phyloP scores from a whole-genome alignment of 2,113 vertebrate species.

The Isurus oxyrinchus region DNA sequence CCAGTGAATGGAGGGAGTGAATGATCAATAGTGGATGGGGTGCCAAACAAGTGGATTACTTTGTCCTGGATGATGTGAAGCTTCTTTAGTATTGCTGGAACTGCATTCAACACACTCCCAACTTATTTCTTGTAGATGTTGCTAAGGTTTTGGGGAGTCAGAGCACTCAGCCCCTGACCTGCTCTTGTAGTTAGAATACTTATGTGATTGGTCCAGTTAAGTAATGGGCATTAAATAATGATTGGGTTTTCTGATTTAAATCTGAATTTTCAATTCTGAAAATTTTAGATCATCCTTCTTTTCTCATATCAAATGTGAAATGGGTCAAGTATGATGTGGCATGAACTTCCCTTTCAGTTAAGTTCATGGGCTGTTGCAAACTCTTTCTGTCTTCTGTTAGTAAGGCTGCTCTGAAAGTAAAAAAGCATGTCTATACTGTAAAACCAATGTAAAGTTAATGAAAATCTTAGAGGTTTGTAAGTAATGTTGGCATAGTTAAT shows the following conservation, averaged over 20 bases:
- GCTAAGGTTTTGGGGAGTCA: no score
- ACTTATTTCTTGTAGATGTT: no score
- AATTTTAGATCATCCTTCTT: background rate
- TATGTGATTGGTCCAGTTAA: background rate
- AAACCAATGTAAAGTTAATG: background rate
- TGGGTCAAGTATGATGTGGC: no score
- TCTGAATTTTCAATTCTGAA: background rate
- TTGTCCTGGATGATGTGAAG: no score
- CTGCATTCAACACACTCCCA: no score
- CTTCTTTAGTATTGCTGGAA: no score
- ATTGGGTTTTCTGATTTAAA: background rate
- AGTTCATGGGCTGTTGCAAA: background rate
- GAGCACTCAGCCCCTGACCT: background rate
- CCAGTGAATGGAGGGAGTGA: no score
- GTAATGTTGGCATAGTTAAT: background rate
- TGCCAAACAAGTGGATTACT: no score
- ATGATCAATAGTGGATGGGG: no score
- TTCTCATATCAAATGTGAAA: background rate
- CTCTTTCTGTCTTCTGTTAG: background rate
- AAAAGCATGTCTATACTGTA: background rate
- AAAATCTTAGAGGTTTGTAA: background rate
- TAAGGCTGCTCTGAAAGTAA: background rate
- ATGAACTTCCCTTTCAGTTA: background rate
- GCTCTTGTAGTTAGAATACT: background rate
- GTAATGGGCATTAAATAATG: background rate